Evolutionary conservation across 2,113 vertebrate genomes (phyloP).

Genomic region (Saimiri boliviensis): DNA sequence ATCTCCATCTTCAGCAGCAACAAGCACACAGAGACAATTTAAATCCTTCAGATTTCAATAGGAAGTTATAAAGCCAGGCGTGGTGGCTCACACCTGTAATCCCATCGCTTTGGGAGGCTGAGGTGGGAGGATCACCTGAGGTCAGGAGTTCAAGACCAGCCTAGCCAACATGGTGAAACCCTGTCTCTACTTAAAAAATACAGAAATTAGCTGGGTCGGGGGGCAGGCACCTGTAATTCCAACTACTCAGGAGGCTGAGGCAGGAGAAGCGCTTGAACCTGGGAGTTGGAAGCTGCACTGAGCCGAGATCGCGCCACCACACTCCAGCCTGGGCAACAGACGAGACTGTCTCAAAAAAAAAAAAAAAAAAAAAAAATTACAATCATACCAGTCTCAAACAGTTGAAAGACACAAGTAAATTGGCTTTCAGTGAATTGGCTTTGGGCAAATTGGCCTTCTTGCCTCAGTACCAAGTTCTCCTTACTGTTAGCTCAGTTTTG

Average conservation of each 20-base stretch:
- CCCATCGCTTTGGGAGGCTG: background rate
- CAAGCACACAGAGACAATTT: background rate
- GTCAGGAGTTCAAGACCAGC: background rate
- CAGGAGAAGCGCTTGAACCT: background rate
- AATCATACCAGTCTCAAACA: background rate
- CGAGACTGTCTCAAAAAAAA: background rate
- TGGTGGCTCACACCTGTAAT: background rate
- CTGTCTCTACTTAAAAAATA: background rate
- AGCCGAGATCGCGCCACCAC: background rate
- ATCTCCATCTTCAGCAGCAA: background rate
- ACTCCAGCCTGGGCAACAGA: background rate
- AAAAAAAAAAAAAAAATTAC: background rate
- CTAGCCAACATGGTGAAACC: background rate
- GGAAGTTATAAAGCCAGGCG: background rate
- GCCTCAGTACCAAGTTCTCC: background rate
- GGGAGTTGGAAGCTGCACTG: background rate
- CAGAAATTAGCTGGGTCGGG: background rate
- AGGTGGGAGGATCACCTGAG: background rate
- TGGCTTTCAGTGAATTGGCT: background rate
- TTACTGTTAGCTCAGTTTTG: background rate
- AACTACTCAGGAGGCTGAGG: background rate
- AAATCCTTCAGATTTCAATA: background rate
- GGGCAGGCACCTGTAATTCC: background rate
- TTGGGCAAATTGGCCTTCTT: background rate
- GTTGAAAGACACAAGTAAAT: background rate